Evolutionary conservation across 2,888 invertebrate species (phyloP).

Genomic region (Embidobia sp.): DNA sequence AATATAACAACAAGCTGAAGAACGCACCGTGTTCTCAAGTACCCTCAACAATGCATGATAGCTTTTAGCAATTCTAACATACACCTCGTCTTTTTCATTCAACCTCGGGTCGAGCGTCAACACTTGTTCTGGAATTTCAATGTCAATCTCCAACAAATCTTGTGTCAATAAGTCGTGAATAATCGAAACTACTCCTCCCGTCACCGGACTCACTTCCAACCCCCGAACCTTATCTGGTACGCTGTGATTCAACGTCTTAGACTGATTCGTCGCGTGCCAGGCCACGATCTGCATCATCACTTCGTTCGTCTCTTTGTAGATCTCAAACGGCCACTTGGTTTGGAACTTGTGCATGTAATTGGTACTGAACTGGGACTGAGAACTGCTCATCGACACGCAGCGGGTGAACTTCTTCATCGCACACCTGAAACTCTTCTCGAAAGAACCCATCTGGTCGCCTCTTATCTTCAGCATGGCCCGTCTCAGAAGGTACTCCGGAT

Average conservation of each 20-base stretch:
- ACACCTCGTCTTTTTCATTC: slow-evolving; percentile 82
- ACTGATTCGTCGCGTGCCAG: slow-evolving; percentile 66
- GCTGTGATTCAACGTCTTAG: slow-evolving; percentile 40
- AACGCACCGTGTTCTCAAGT: slow-evolving; percentile 62
- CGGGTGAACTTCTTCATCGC: slow-evolving; percentile 80
- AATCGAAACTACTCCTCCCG: slow-evolving; percentile 82
- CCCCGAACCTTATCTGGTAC: slow-evolving; percentile 67
- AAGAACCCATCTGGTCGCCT: slow-evolving; percentile 84
- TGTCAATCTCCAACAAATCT: slow-evolving; percentile 78
- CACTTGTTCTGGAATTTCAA: slow-evolving; percentile 83
- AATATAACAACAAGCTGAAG: no score
- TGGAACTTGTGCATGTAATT: slow-evolving; percentile 81
- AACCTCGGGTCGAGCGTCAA: slow-evolving; percentile 83
- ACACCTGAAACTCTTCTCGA: slow-evolving; percentile 81
- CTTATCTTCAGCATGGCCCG: slow-evolving; percentile 85
- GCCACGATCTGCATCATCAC: slow-evolving; percentile 71
- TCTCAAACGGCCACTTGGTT: slow-evolving; percentile 82
- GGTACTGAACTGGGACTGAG: slow-evolving; percentile 82
- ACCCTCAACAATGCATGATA: slow-evolving; percentile 78
- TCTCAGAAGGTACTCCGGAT: slow-evolving; percentile 85
- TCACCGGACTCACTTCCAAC: slow-evolving; percentile 79
- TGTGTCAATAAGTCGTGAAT: slow-evolving; percentile 81
- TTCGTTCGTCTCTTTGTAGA: slow-evolving; percentile 80
- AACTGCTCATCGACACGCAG: slow-evolving; percentile 82
- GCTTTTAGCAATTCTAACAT: slow-evolving; percentile 79